Percentiles rank a stretch among this genome's conserved stretches.
Evolutionary conservation across 2,888 invertebrate species (phyloP).

Genomic region (Xanthia icteritia): DNA sequence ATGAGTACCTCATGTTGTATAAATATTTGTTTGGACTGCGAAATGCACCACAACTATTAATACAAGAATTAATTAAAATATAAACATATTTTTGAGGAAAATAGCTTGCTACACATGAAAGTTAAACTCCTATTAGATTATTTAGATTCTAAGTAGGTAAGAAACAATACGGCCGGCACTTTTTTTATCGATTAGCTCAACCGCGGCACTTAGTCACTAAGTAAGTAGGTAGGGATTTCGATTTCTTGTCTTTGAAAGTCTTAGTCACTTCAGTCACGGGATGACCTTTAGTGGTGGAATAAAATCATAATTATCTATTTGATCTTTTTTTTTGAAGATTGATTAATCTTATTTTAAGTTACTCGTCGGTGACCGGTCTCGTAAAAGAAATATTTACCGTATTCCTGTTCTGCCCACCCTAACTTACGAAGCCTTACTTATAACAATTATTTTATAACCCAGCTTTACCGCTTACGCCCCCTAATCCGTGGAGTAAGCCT

Average conservation of each 20-base stretch:
- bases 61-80: neutral
- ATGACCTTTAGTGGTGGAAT: neutral
- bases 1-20: conserved; percentile 16
- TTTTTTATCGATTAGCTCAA: conserved; percentile 53
- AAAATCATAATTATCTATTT: neutral
- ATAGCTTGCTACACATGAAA: conserved; percentile 9
- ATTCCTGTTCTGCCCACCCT: conserved; percentile 14
- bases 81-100: neutral
- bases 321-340: too few relatives aligned
- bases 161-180: conserved; percentile 32
- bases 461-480: conserved; percentile 50
- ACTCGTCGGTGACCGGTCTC: neutral
- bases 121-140: conserved; percentile 28
- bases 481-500: conserved; percentile 46
- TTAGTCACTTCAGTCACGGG: neutral
- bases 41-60: neutral
- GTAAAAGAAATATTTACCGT: conserved; percentile 12
- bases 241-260: conserved; percentile 15
- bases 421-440: conserved; percentile 46
- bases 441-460: conserved; percentile 60
- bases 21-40: conserved; percentile 8
- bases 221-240: neutral
- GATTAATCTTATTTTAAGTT: neutral
- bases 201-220: conserved; percentile 21
- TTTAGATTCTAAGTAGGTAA: conserved; percentile 18